Evolutionary conservation across 2,888 invertebrate species (phyloP).

Genomic region (Meteorus cinctellus): DNA sequence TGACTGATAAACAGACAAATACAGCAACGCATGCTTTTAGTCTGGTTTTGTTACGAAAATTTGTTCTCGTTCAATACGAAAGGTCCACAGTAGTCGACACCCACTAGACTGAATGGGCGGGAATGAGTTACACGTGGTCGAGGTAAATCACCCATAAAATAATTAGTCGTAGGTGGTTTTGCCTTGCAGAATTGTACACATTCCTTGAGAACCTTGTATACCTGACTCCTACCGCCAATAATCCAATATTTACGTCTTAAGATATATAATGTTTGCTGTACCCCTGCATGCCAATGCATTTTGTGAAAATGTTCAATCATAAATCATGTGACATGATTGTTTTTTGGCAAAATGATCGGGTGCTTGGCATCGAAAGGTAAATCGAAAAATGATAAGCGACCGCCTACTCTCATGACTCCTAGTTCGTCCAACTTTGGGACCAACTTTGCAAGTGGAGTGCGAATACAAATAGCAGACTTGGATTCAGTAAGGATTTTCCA

Average conservation of each 20-base stretch:
- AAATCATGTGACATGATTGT: slow-evolving; percentile 52
- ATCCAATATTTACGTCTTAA: slow-evolving; percentile 53
- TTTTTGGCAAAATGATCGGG: slow-evolving; percentile 53
- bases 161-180: slow-evolving; percentile 46
- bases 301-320: slow-evolving; percentile 50
- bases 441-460: slow-evolving; percentile 24
- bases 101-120: slow-evolving; percentile 55
- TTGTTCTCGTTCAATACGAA: slow-evolving; percentile 55
- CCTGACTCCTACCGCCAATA: slow-evolving; percentile 51
- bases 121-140: slow-evolving; percentile 45
- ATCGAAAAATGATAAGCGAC: slow-evolving; percentile 47
- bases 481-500: too few species aligned
- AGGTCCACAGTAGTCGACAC: slow-evolving; percentile 58
- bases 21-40: slow-evolving; percentile 49
- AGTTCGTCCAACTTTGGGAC: slow-evolving; percentile 53
- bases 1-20: slow-evolving; percentile 61
- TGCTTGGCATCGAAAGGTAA: slow-evolving; percentile 46
- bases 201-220: slow-evolving; percentile 48
- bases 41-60: slow-evolving; percentile 39
- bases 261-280: slow-evolving; percentile 46
- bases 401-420: slow-evolving; percentile 53
- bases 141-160: slow-evolving; percentile 58
- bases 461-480: too few species aligned
- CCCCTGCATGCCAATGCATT: slow-evolving; percentile 50
- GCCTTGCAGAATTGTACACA: slow-evolving; percentile 53